Percentiles rank a stretch among this genome's conserved stretches.
Conservation (phyloP, 2,113 vertebrate genomes). For the Chloropsis cyanopogon region DNA sequence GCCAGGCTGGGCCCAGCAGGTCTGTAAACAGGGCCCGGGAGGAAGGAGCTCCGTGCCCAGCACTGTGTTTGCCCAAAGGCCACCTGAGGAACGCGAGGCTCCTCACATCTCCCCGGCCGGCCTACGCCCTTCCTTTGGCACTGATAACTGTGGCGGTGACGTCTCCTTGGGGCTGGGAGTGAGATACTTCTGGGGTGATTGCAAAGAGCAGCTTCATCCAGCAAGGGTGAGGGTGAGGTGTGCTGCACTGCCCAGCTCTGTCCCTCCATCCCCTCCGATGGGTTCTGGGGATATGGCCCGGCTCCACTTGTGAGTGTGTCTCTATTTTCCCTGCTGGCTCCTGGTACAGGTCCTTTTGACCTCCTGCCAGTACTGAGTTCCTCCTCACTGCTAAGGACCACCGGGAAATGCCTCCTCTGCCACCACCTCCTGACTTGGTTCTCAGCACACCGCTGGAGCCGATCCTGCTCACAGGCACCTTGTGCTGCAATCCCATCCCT, state of each 20-base stretch:
- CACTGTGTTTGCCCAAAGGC: slow-evolving; percentile 18
- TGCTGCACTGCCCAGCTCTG: neutral
- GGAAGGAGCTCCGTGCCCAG: neutral
- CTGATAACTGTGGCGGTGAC: fast-evolving
- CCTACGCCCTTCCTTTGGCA: slow-evolving; percentile 38
- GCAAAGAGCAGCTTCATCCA: neutral
- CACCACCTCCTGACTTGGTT: neutral
- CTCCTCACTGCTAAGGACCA: neutral
- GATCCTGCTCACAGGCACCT: neutral
- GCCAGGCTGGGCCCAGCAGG: neutral
- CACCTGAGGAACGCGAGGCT: neutral
- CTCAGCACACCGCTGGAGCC: fast-evolving
- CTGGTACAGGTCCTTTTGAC: neutral
- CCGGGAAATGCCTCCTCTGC: neutral
- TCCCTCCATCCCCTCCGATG: neutral
- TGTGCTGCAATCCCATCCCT: neutral
- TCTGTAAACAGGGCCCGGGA: slow-evolving; percentile 34
- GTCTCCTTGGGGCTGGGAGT: neutral
- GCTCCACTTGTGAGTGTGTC: fast-evolving
- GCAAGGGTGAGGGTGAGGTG: fast-evolving
- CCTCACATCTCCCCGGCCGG: neutral
- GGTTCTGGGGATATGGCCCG: neutral
- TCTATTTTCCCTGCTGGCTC: neutral
- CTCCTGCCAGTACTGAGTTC: neutral
- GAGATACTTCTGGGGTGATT: neutral